Conservation (phyloP, 1,140 invertebrate species). For the Drosophila pseudoobscura region DNA sequence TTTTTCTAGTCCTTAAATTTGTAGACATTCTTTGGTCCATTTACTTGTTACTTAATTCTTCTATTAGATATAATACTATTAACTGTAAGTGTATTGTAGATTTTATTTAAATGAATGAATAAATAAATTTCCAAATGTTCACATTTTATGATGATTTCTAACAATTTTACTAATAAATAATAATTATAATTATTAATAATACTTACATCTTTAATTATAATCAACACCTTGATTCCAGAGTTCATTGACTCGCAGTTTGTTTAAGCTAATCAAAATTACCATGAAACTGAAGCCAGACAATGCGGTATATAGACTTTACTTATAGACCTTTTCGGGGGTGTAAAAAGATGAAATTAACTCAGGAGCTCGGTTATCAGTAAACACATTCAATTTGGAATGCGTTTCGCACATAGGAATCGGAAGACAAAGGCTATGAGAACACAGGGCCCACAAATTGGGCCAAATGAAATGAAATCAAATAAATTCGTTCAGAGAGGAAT, state of each 20-base stretch:
- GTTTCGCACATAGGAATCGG: conserved; percentile 54
- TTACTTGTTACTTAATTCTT: no score
- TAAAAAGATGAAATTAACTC: conserved; percentile 22
- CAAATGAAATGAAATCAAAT: conserved; percentile 74
- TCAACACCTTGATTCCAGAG: no score
- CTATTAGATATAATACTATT: no score
- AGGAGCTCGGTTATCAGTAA: conserved; percentile 8
- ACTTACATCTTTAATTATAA: no score
- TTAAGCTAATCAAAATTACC: conserved; percentile 29
- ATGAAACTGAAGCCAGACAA: conserved; percentile 29
- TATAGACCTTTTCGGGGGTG: conserved; percentile 1
- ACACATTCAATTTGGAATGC: conserved; percentile 55
- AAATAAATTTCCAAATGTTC: no score
- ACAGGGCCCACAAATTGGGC: conserved; percentile 41
- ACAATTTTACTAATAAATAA: no score
- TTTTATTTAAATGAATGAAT: no score
- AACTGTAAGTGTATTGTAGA: no score
- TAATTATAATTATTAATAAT: no score
- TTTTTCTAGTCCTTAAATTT: no score
- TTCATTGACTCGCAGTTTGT: conserved; percentile 14
- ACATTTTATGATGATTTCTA: no score
- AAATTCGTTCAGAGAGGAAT: conserved; percentile 39
- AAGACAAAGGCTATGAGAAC: conserved; percentile 35
- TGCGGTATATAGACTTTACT: conserved; percentile 19
- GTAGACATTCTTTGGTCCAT: no score